A percentile compares a stretch with the other conserved stretches of the same genome.
Conservation (phyloP, 2,113 vertebrate species). For the Rhynchopsitta pachyrhyncha region DNA sequence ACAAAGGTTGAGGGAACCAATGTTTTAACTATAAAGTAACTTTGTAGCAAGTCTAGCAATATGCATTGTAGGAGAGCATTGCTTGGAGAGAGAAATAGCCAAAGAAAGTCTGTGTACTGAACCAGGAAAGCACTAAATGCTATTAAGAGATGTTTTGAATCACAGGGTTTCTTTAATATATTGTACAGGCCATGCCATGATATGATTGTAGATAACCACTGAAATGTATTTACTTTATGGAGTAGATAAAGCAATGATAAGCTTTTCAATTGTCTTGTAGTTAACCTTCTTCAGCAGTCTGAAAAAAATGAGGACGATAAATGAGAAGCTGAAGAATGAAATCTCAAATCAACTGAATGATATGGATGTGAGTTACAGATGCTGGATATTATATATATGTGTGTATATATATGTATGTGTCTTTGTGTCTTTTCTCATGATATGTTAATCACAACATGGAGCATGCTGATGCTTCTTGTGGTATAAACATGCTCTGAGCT, state of each 20-base stretch:
- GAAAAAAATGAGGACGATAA: conserved; percentile 64
- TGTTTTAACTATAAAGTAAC: neutral
- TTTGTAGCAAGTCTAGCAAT: neutral
- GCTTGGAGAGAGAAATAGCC: neutral
- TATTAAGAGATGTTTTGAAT: neutral
- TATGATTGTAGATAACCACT: neutral
- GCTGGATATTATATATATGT: neutral
- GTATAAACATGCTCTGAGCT: neutral
- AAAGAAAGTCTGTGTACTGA: neutral
- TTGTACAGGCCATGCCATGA: neutral
- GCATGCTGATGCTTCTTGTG: neutral
- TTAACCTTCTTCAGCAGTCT: conserved; percentile 67
- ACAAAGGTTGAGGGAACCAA: neutral
- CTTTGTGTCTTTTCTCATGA: neutral
- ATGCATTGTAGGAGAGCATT: neutral
- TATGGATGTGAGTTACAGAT: conserved; percentile 35
- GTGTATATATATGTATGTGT: fast-evolving
- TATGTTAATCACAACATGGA: neutral
- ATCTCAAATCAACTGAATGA: neutral
- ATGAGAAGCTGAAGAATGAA: conserved; percentile 60
- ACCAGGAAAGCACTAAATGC: neutral
- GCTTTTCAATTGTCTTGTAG: conserved; percentile 36
- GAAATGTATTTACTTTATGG: neutral
- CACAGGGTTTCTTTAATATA: neutral
- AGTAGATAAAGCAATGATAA: neutral